Conservation (phyloP, 2,797 vertebrate species). For the Momotus momota region DNA sequence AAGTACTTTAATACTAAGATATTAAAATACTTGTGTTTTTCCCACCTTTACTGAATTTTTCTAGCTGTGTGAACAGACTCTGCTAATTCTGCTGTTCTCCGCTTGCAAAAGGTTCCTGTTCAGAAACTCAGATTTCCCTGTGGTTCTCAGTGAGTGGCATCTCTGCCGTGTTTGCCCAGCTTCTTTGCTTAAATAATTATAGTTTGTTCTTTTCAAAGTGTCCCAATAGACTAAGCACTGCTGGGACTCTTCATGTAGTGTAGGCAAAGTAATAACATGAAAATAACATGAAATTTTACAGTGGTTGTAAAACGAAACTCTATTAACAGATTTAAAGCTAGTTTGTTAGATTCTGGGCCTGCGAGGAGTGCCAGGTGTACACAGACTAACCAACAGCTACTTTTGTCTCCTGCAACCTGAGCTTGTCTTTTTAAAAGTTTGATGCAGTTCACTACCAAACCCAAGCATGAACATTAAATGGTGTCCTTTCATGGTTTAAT, state of each 20-base stretch:
- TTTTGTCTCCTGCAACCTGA: neutral
- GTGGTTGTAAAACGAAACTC: neutral
- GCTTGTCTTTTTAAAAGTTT: neutral
- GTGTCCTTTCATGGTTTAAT: neutral
- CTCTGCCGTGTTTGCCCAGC: fast-evolving
- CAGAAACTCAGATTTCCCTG: neutral
- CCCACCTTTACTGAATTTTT: neutral
- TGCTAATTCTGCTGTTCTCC: neutral
- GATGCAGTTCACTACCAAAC: neutral
- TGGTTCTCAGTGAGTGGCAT: neutral
- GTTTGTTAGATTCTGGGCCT: neutral
- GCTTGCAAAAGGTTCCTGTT: neutral
- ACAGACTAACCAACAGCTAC: neutral
- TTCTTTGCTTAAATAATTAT: neutral
- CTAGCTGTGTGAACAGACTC: neutral
- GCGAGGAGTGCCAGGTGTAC: neutral
- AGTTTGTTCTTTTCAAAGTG: neutral
- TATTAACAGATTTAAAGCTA: neutral
- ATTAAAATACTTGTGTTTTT: neutral
- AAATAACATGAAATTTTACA: neutral
- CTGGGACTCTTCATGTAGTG: neutral
- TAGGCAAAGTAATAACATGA: neutral
- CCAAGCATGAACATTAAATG: neutral
- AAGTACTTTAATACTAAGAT: neutral
- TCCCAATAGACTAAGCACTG: neutral